A percentile compares a stretch with the other conserved stretches of the same genome.
Conservation (phyloP, 2,888 invertebrate species). For the Timema podura region DNA sequence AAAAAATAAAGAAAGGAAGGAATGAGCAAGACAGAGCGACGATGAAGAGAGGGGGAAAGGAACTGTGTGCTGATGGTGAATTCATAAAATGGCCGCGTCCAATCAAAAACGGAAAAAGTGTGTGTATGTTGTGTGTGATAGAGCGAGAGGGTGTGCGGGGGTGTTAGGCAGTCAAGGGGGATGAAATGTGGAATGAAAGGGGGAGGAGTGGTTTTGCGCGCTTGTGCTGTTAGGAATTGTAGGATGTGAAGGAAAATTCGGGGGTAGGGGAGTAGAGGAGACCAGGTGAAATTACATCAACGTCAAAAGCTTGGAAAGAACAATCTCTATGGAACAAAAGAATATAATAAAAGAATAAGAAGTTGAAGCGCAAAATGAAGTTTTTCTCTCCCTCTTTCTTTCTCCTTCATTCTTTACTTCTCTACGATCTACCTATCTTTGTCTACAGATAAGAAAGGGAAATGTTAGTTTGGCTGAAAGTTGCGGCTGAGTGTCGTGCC, state of each 20-base stretch:
- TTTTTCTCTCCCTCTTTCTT: no score
- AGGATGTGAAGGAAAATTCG: no score
- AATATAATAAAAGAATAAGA: slow-evolving; percentile 22
- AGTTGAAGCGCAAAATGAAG: slow-evolving; percentile 2
- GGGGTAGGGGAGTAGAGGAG: slow-evolving; percentile 17
- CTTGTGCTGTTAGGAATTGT: no score
- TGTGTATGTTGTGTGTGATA: slow-evolving; percentile 13
- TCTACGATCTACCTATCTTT: no score
- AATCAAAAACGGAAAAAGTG: slow-evolving; percentile 32
- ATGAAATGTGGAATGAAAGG: slow-evolving; percentile 6
- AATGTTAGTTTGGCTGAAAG: background rate
- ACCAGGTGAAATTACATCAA: slow-evolving; percentile 32
- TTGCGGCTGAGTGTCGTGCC: slow-evolving; percentile 1
- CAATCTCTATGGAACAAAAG: slow-evolving; percentile 25
- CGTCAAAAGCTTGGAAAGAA: slow-evolving; percentile 28
- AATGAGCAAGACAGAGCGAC: slow-evolving; percentile 22
- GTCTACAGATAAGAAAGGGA: no score
- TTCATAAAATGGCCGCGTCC: slow-evolving; percentile 34
- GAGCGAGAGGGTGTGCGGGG: slow-evolving; percentile 14
- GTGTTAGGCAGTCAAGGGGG: slow-evolving; percentile 6
- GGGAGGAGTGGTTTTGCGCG: slow-evolving; percentile 12
- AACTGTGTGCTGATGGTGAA: slow-evolving; percentile 28
- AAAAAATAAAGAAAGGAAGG: no score
- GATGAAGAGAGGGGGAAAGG: slow-evolving; percentile 14
- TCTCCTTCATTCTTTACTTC: no score